Base-by-base conservation (phyloP, 2,797 vertebrate species). In the Crocodylus rhombifer region DNA sequence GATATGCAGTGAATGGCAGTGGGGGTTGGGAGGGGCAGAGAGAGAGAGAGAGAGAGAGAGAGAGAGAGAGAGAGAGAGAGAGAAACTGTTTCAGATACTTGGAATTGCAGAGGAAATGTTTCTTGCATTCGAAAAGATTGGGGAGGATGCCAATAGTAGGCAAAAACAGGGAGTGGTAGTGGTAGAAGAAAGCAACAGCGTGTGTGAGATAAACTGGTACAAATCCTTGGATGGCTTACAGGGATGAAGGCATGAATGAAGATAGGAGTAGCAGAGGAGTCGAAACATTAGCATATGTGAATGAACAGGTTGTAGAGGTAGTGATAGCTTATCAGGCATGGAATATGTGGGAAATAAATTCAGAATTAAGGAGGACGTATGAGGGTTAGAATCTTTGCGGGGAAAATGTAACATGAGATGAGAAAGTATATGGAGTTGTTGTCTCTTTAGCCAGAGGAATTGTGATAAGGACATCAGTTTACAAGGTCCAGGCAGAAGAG, bases 321-420 rank as follows among this genome's bases (percentile, higher is more conserved):
- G 13, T 42, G 7, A 16, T 65, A 16, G 65, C 21, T 33, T 90
- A 80, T 13, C 36, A 42, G 20, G 3, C 30, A 14, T 83, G 85
- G 73, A 14, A 69, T 18, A 76, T 74, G 16, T 8, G 17, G 13
- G 26, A 14, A 88, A 17, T 51, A 51, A 75, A 61, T 79, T 23
- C 33, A 71, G 28, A 78, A 15, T 1, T n/a, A 5, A 42, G 3
- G 23, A 81, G 9, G 14, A 93, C 75, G 42, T 17, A 57, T 62
- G 51, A 78, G 36, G 5, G 5, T 13, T 57, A 85, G 9, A 57
- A 23, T 73, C 1, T 0, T 55, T 2, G 5, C 16, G 5, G 4
- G 88, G 67, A 2, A 71, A 42, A 71, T 23, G 42, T 12, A 23
- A 42, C 20, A 14, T 25, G 12, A 79, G 77, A 62, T 51, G 33